Conservation (phyloP, 2,888 invertebrate species). For the Chymomyza caudatula region DNA sequence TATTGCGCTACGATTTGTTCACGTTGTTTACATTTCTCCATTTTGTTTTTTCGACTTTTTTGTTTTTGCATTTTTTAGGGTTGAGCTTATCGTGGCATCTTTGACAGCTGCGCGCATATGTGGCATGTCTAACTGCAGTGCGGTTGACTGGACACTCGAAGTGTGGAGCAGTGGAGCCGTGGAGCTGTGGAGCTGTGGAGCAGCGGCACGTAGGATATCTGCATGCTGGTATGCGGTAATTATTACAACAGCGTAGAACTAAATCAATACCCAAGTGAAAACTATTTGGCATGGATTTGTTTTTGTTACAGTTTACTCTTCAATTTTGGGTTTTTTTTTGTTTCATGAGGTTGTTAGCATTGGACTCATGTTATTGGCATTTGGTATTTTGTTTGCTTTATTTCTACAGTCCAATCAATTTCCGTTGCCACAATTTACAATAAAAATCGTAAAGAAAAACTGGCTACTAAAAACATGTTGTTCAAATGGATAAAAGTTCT, state of each 20-base stretch:
- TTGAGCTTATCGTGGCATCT: conserved; percentile 43
- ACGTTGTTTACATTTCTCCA: conserved; percentile 20
- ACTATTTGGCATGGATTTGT: conserved; percentile 5
- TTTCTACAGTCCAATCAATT: conserved; percentile 62
- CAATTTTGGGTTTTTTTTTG: conserved; percentile 3
- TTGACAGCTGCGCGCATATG: conserved; percentile 57
- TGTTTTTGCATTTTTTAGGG: conserved; percentile 11
- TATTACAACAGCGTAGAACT: neutral
- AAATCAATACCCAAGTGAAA: conserved; percentile 3
- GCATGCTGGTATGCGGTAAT: neutral
- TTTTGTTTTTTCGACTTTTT: neutral
- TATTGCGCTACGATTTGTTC: conserved; percentile 45
- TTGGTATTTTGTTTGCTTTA: conserved; percentile 60
- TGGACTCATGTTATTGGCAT: conserved; percentile 57
- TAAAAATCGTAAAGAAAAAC: neutral
- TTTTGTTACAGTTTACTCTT: neutral
- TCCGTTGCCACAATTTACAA: conserved; percentile 55
- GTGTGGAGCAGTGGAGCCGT: no score
- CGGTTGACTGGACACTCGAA: neutral
- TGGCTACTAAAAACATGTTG: neutral
- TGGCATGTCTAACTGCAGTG: conserved; percentile 37
- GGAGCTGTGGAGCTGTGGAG: no score
- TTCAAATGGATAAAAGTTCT: neutral
- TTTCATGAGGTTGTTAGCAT: conserved; percentile 19
- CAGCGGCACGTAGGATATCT: neutral